Percentiles rank a stretch among this genome's conserved stretches.
These are phyloP conservation scores for Meta bourneti DNA, from an alignment of 2,888 invertebrate genomes.

Conservation along the genomic window DNA sequence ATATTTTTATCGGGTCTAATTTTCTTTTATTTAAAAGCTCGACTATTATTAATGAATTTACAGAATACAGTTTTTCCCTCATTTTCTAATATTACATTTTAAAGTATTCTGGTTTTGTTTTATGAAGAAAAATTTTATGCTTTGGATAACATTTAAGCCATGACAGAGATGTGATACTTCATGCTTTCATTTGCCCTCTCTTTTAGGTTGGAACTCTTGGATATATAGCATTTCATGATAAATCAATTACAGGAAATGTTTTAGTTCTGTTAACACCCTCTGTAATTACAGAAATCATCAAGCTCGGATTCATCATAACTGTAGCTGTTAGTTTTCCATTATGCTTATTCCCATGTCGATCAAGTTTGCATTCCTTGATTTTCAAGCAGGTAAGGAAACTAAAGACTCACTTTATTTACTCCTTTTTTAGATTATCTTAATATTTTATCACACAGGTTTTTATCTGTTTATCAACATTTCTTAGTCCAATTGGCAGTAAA, in stretches of 20 bases:
- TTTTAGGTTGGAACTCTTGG: constrained; percentile 90
- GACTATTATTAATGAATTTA: too few relatives aligned
- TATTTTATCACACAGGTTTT: background rate
- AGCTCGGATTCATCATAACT: constrained; percentile 95
- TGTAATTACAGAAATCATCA: constrained; percentile 90
- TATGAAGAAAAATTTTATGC: too few relatives aligned
- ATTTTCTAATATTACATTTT: too few relatives aligned
- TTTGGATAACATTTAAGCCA: too few relatives aligned
- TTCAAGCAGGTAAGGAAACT: constrained; percentile 89
- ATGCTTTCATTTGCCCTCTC: background rate
- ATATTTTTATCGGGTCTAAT: too few relatives aligned
- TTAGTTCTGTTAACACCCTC: constrained; percentile 92
- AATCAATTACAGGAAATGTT: constrained; percentile 88
- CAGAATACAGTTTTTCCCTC: too few relatives aligned
- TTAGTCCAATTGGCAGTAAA: too few relatives aligned
- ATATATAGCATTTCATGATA: constrained; percentile 90
- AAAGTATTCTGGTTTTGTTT: too few relatives aligned
- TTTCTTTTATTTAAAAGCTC: too few relatives aligned
- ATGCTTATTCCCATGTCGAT: constrained; percentile 97
- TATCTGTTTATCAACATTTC: too few relatives aligned
- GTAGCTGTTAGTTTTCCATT: constrained; percentile 98
- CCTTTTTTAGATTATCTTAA: background rate
- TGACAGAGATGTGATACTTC: too few relatives aligned
- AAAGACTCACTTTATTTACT: background rate
- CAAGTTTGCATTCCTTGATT: constrained; percentile 93